Conservation (phyloP, 1,140 invertebrate genomes). For the Drosophila auraria region DNA sequence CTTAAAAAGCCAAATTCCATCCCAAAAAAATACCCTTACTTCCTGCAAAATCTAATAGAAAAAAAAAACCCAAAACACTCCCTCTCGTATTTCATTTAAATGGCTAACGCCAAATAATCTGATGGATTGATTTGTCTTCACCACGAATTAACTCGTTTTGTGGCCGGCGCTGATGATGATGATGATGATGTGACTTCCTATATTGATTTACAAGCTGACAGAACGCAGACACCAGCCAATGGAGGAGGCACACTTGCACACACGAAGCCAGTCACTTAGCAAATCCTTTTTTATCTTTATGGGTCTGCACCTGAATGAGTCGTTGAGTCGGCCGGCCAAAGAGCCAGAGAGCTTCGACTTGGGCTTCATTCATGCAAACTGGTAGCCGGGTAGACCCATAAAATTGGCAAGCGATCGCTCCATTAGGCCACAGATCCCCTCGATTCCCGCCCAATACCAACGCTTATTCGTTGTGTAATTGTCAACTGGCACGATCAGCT, state of each 20-base stretch:
- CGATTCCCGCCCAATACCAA: background rate
- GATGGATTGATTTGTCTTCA: slow-evolving; percentile 59
- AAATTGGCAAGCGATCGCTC: slow-evolving; percentile 78
- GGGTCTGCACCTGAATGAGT: slow-evolving; percentile 49
- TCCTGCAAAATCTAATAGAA: background rate
- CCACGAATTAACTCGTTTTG: slow-evolving; percentile 47
- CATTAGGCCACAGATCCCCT: slow-evolving; percentile 56
- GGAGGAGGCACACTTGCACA: slow-evolving; percentile 7
- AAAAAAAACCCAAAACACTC: slow-evolving; percentile 7
- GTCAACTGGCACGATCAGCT: slow-evolving; percentile 79
- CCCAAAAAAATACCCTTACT: background rate
- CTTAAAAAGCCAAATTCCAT: background rate
- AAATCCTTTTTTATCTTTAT: slow-evolving; percentile 74
- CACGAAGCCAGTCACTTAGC: slow-evolving; percentile 57
- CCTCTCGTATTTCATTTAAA: slow-evolving; percentile 44
- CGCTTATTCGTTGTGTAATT: slow-evolving; percentile 69
- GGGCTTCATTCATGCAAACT: slow-evolving; percentile 73
- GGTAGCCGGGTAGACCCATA: slow-evolving; percentile 73
- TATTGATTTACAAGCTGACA: slow-evolving; percentile 78
- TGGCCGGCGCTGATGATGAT: slow-evolving; percentile 21
- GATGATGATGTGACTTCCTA: slow-evolving; percentile 42
- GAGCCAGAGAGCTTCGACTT: slow-evolving; percentile 30
- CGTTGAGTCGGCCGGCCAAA: slow-evolving; percentile 10
- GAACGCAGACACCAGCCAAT: slow-evolving; percentile 34
- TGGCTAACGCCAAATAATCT: slow-evolving; percentile 57